Base-by-base conservation (phyloP, 2,888 invertebrate species). In the Sialis lutaria region DNA sequence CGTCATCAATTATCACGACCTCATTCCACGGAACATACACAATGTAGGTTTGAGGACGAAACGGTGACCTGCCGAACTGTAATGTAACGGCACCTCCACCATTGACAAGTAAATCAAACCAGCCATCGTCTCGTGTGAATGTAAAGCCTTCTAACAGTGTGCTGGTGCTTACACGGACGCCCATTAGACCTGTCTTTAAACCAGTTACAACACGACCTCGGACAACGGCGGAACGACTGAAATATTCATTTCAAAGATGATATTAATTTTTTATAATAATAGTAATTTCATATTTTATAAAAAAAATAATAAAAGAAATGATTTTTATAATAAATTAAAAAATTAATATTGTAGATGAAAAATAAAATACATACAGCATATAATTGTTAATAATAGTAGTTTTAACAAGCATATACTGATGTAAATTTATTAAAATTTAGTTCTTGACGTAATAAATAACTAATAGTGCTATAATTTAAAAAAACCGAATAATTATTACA, bases 51-150 rank as follows among this genome's bases (percentile, higher is more conserved):
- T 88, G 86, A 1, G 90, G 82, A 52, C 87, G 80, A 67, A 92
- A 92, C 1, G 91, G 91, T 40, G 88, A 82, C 50, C 91, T 74
- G 49, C 95, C 92, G 61, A 98, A 96, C 62, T 92, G 89, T 45
- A 98, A 68, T 0, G 89, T 92, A 3, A 98, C 90, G 1, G 93
- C 91, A 0, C 95, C 95, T 1, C 97, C 98, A n/a, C 98, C 98
- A 65, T 99, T 98, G 10, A 98, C 96, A 60, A 98, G 75, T 45
- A 99, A 75, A 68, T 99, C 98, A 69, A 98, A 99, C 89, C 89
- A 90, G 44, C 91, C 91, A 57, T 90, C 90, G 54, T 89, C 88
- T 50, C 90, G 72, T 4, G 92, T 91, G 49, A 92, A 67, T 0
- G 97, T 97, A 67, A 93, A 95, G 9, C 97, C 97, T 71, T 93